A percentile compares a stretch with the other conserved stretches of the same genome.
Conservation (phyloP, 2,113 vertebrate genomes). For the Accipiter virgatus region DNA sequence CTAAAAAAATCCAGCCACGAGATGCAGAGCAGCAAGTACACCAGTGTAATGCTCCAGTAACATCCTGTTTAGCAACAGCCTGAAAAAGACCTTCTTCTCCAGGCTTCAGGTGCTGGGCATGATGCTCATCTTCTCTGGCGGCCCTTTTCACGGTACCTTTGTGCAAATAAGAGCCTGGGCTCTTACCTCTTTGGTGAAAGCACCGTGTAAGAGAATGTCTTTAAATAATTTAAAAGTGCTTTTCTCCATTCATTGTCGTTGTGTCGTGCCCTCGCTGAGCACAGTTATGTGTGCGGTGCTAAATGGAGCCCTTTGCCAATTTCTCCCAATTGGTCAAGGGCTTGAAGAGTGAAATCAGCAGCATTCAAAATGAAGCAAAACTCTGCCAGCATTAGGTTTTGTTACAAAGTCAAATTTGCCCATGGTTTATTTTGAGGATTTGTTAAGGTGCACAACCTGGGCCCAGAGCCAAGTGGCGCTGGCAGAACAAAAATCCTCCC, state of each 20-base stretch:
- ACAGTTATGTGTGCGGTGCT: neutral
- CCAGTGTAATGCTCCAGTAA: neutral
- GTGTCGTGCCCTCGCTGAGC: accelerated
- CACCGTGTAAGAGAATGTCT: neutral
- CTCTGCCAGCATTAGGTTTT: neutral
- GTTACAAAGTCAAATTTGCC: neutral
- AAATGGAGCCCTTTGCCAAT: neutral
- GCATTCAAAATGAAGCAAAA: neutral
- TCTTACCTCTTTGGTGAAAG: neutral
- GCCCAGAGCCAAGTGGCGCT: neutral
- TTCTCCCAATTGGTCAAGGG: neutral
- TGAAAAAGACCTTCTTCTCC: neutral
- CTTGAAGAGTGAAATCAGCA: neutral
- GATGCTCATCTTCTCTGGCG: neutral
- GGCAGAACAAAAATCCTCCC: neutral
- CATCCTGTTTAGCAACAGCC: neutral
- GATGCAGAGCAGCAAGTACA: neutral
- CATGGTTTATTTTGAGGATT: neutral
- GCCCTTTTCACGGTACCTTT: neutral
- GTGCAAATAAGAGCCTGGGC: neutral
- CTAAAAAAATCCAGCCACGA: neutral
- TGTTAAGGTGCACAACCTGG: neutral
- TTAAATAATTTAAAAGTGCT: neutral
- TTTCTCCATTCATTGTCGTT: accelerated
- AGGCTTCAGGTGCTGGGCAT: neutral